Evolutionary conservation across 1,140 invertebrate species (phyloP), one percentile per base, ranked within the genome.

Genomic region (Formica exsecta): DNA sequence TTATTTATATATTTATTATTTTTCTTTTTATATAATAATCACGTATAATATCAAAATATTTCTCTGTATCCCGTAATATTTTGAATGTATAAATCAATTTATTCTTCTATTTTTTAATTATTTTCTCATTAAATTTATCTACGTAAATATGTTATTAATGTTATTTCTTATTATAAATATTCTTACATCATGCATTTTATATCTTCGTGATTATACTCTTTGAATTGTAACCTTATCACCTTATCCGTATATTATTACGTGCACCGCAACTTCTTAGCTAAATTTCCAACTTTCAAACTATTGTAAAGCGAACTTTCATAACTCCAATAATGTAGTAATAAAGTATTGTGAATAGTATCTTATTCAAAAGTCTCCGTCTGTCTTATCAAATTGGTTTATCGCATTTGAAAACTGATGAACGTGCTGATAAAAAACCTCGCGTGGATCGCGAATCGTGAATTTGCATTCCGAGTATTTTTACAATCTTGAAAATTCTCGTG

Each of bases 231-330:
- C 25, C 29, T 83, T 73, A 73, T 73, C 65, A 51, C 48, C 44
- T 51, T 73, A 83, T 19, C 9, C 38, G 25, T 25, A 38, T 57
- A 73, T 73, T 83, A 83, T 83, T 73, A 81, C 36, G 48, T 38
- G 76, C 32, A 44, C 19, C 65, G 51, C 4, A 51, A 57, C 77
- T 57, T 57, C 51, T 73, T 81, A 71, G 68, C 73, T 74, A 61
- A 83, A 83, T 83, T 83, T 36, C 38, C 57, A 61, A 83, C 79
- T 83, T 83, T 19, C 25, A 32, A 61, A 83, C 38, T 61, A 41
- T 83, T 74, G 73, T 68, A 83, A 83, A 74, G 68, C 51, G 68
- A 83, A 83, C 79, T 83, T 83, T 57, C 22, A 44, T 83, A 81
- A 81, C 13, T 71, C 25, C 22, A 44, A 54, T 81, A 74, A 83